Base-by-base conservation (phyloP, 64 coral and sea anemone species). In the Acropora yongei region DNA sequence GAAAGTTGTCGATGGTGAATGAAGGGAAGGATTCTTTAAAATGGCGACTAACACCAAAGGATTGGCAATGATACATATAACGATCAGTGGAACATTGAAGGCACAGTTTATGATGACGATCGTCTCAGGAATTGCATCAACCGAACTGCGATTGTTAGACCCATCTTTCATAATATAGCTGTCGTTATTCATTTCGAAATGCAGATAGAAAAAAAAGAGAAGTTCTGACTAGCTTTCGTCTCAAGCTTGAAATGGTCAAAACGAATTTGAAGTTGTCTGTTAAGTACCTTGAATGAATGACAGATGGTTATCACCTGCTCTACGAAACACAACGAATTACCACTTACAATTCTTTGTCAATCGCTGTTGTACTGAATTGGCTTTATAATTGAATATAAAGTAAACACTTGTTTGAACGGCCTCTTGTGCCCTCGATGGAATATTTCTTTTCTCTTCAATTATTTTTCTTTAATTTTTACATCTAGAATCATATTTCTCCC, bases 1-100 rank as follows among this genome's bases (percentile, higher is more conserved):
- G 55, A 88, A 58, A 10, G 57, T 57, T 47, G 49, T 76, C 1
- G 86, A 88, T 0, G 86, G 72, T 51, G 47, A 76, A 43, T 57
- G 72, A 42, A 88, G 71, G 3, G 72, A 88, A 72, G 71, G 72
- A 55, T 13, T 76, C 18, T 45, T 72, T n/a, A 55, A 53, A 13
- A 88, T 88, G 7, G 86, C 71, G 6, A 13, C 69, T 8, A 88
- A 40, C 2, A 88, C 86, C 39, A 88, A 88, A 13, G 86, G 8
- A 49, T 88, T 88, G n/a, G 47, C 72, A 40, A 10, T 76, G n/a
- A 75, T 88, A 4, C 43, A 78, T 47, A 78, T 49, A 6, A 48
- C 0, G 9, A 19, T 78, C 75, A 78, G n/a, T 78, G 75, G 75
- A 5, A 47, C 14, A 78, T 78, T 78, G 9, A 78, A 41, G 5